These are phyloP conservation scores for Bombylius major DNA, from an alignment of 2,888 invertebrate genomes.

Conservation along the genomic window DNA sequence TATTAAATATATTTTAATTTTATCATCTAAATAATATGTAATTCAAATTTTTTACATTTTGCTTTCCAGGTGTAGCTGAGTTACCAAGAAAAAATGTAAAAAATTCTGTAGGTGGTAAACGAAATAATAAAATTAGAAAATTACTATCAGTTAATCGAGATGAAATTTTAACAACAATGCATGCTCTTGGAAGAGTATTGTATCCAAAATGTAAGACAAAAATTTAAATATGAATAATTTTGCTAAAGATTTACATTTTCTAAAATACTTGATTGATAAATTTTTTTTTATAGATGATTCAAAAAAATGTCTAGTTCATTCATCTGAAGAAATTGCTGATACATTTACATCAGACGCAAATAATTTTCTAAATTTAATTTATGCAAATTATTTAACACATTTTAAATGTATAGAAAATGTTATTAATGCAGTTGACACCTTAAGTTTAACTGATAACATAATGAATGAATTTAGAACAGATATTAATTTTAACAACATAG, in stretches of 20 bases:
- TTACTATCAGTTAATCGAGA: conserved; percentile 47
- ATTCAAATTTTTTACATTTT: no score
- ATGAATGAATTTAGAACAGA: conserved; percentile 48
- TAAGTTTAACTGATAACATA: conserved; percentile 60
- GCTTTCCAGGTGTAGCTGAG: conserved; percentile 6
- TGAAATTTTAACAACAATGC: conserved; percentile 58
- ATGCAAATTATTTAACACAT: conserved; percentile 63
- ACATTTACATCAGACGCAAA: conserved; percentile 54
- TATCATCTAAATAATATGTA: no score
- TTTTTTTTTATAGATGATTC: not conserved
- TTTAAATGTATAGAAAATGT: conserved; percentile 52
- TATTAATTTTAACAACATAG: conserved; percentile 33
- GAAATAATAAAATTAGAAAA: conserved; percentile 30
- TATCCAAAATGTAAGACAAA: conserved; percentile 55
- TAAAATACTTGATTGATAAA: no score
- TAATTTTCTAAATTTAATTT: conserved; percentile 53
- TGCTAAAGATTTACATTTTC: not conserved
- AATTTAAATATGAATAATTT: not conserved
- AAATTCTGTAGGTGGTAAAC: conserved; percentile 9
- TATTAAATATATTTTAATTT: not conserved
- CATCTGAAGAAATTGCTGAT: conserved; percentile 51
- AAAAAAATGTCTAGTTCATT: conserved; percentile 29
- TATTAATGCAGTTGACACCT: conserved; percentile 45
- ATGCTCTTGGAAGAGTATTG: conserved; percentile 61
- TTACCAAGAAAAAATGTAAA: conserved; percentile 19